phyloP scores from a whole-genome alignment of 2,797 vertebrate species.

The Neosilurus hyrtlii region DNA sequence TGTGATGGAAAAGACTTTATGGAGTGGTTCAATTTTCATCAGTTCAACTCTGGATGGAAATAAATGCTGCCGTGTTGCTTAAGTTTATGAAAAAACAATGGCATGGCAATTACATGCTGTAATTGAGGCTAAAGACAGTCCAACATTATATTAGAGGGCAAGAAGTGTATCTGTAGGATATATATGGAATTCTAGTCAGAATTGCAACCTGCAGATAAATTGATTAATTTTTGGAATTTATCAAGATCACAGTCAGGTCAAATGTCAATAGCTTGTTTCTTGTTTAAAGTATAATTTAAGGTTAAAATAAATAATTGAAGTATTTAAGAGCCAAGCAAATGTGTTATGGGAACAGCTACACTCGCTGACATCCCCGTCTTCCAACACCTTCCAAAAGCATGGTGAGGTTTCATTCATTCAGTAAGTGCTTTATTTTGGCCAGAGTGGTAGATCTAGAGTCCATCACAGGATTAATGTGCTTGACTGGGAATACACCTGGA shows the following conservation, averaged over 20 bases:
- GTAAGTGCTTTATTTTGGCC: neutral
- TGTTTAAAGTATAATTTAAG: neutral
- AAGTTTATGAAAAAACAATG: too few species aligned
- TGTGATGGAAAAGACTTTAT: too few species aligned
- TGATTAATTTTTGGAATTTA: neutral
- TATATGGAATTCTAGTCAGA: neutral
- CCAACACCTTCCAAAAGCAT: neutral
- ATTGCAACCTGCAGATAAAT: neutral
- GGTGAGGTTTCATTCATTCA: neutral
- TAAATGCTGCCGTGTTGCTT: too few species aligned
- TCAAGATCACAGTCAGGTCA: neutral
- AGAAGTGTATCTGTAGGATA: neutral
- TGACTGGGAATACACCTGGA: neutral
- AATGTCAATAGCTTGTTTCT: too few species aligned
- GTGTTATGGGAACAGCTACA: neutral
- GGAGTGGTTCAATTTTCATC: too few species aligned
- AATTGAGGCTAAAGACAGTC: too few species aligned
- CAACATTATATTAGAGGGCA: too few species aligned
- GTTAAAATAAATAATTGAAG: too few species aligned
- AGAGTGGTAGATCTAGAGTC: neutral
- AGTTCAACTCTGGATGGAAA: too few species aligned
- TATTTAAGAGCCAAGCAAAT: neutral
- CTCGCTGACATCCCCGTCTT: neutral
- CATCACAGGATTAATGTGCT: neutral
- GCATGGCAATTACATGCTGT: too few species aligned